A percentile compares a stretch with the other conserved stretches of the same genome.
Evolutionary conservation across 1,140 invertebrate genomes (phyloP).

Genomic region (Archegozetes longisetosus): DNA sequence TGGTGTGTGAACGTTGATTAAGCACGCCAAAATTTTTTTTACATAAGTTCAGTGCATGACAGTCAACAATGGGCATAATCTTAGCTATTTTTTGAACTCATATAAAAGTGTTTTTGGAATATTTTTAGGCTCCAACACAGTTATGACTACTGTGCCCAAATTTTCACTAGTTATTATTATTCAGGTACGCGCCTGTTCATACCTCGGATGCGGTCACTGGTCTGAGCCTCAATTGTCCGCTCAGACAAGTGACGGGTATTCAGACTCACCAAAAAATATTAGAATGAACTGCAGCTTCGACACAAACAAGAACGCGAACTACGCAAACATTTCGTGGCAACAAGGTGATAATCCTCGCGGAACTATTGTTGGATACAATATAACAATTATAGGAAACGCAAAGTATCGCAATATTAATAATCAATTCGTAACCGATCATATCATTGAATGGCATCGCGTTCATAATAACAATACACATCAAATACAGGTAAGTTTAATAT

Average conservation of each 20-base stretch:
- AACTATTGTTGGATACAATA: slow-evolving; percentile 22
- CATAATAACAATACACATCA: slow-evolving; percentile 14
- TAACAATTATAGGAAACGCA: slow-evolving; percentile 17
- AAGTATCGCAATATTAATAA: slow-evolving; percentile 16
- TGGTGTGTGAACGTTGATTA: slow-evolving; percentile 20
- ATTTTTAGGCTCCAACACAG: too few relatives aligned
- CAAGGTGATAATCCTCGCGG: slow-evolving; percentile 20
- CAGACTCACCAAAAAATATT: slow-evolving; percentile 21
- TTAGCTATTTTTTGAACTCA: too few relatives aligned
- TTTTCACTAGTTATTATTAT: too few relatives aligned
- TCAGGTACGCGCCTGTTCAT: slow-evolving; percentile 23
- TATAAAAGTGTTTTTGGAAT: too few relatives aligned
- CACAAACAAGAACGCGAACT: slow-evolving; percentile 11
- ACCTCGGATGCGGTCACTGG: slow-evolving; percentile 20
- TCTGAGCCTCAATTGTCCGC: slow-evolving; percentile 21
- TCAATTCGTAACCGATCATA: slow-evolving; percentile 13
- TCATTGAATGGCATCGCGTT: slow-evolving; percentile 16
- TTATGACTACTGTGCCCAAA: too few relatives aligned
- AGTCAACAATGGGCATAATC: too few relatives aligned
- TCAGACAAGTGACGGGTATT: slow-evolving; percentile 21
- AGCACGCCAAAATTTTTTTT: too few relatives aligned
- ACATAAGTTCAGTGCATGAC: too few relatives aligned
- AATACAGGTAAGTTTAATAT: too few relatives aligned
- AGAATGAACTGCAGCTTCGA: slow-evolving; percentile 19
- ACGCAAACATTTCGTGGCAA: slow-evolving; percentile 22